phyloP scores from a whole-genome alignment of 2,888 invertebrate species.

The Phengaris arion region DNA sequence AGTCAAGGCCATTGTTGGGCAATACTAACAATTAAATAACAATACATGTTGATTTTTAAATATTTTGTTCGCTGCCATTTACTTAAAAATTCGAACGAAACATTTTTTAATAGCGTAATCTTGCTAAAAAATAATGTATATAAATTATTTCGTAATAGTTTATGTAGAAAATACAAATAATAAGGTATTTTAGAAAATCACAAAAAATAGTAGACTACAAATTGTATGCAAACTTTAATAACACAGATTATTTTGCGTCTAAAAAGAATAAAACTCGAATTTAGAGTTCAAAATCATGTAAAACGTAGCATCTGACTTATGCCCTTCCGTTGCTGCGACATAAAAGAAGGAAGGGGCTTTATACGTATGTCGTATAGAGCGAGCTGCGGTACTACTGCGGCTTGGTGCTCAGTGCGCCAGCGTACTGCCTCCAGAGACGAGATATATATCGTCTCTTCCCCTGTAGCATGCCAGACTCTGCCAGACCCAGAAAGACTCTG shows the following conservation, averaged over 20 bases:
- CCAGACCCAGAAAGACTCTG: conserved; percentile 35
- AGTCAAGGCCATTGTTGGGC: too few species aligned
- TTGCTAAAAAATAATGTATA: too few species aligned
- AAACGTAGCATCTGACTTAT: not conserved
- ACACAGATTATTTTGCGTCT: not conserved
- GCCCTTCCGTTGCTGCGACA: conserved; percentile 30
- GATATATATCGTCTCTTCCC: conserved; percentile 52
- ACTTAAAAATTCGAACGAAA: too few species aligned
- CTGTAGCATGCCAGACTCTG: conserved; percentile 48
- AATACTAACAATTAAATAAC: too few species aligned
- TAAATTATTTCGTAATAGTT: too few species aligned
- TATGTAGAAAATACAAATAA: too few species aligned
- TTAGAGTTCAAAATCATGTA: not conserved
- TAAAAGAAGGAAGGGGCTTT: conserved; percentile 46
- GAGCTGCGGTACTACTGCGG: conserved; percentile 70
- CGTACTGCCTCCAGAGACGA: conserved; percentile 53
- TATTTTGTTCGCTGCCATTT: too few species aligned
- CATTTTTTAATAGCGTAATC: too few species aligned
- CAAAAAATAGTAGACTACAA: too few species aligned
- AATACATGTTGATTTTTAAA: too few species aligned
- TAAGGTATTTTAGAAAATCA: too few species aligned
- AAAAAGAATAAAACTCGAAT: not conserved
- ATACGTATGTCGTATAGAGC: conserved; percentile 58
- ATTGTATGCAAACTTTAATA: too few species aligned
- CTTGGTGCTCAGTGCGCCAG: conserved; percentile 65